Conservation (phyloP, 2,888 invertebrate species). For the Frankliniella fusca region DNA sequence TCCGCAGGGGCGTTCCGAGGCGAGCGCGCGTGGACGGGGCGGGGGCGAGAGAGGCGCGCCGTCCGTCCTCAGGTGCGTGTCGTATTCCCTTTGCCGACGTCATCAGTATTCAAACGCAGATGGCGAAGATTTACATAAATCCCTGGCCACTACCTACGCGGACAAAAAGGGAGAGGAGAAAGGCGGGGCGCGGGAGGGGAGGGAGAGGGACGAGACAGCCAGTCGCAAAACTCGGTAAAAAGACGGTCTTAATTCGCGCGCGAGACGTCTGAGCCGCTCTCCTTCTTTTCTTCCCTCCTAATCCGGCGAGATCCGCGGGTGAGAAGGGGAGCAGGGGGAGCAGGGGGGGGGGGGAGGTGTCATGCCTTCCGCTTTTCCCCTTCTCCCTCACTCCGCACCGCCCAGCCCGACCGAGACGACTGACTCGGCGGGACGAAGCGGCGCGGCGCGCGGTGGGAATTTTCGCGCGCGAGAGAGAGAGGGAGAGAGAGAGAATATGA, state of each 20-base stretch:
- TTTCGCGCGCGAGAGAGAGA: neutral
- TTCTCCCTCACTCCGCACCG: neutral
- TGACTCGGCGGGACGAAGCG: neutral
- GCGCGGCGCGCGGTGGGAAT: neutral
- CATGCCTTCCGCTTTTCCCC: too few relatives aligned
- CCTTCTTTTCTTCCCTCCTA: neutral
- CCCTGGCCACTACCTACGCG: neutral
- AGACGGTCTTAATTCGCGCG: conserved; percentile 16
- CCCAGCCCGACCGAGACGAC: neutral
- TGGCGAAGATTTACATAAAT: conserved; percentile 23
- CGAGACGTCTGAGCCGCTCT: conserved; percentile 7
- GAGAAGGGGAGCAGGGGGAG: neutral
- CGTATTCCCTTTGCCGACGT: conserved; percentile 19
- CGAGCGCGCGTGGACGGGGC: too few relatives aligned
- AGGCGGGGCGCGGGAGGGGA: neutral
- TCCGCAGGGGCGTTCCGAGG: neutral
- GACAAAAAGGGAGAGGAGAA: neutral
- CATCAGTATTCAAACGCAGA: conserved; percentile 22
- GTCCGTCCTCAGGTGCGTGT: neutral
- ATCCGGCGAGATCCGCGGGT: neutral
- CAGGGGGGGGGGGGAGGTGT: neutral
- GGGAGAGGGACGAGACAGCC: neutral
- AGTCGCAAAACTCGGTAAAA: conserved; percentile 23
- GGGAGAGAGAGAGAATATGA: neutral
- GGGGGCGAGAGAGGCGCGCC: neutral